Conservation (phyloP, 1,140 invertebrate genomes). For the Drosophila truncata region DNA sequence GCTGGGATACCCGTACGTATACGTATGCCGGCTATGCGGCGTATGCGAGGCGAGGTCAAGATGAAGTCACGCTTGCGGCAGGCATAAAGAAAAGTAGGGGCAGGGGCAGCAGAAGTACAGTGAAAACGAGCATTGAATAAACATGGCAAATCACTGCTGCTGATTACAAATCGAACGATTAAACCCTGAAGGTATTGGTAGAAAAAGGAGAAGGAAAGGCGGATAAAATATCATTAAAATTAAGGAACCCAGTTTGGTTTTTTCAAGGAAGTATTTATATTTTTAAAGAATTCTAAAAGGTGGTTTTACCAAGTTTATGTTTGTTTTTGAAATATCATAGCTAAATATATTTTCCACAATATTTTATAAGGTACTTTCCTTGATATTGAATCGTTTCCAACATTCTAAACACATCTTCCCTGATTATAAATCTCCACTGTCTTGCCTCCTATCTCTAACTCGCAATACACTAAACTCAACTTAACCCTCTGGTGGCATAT, state of each 20-base stretch:
- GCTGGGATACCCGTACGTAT: constrained; percentile 29
- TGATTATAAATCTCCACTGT: neutral
- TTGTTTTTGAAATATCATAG: too few species aligned
- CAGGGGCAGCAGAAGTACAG: constrained; percentile 21
- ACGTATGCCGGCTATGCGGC: constrained; percentile 38
- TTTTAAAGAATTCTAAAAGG: too few species aligned
- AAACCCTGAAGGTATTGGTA: neutral
- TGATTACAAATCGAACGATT: constrained; percentile 33
- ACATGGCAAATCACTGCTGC: constrained; percentile 23
- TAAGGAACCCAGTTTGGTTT: neutral
- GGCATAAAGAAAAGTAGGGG: constrained; percentile 40
- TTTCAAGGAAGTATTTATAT: neutral
- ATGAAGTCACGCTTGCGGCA: constrained; percentile 78
- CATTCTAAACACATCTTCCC: neutral
- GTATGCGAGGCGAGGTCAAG: constrained; percentile 70
- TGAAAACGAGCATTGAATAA: constrained; percentile 41
- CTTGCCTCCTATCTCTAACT: neutral
- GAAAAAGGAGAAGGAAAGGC: neutral
- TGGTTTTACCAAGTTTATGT: neutral
- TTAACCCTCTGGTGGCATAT: constrained; percentile 46
- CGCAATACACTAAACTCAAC: constrained; percentile 26
- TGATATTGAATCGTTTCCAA: too few species aligned
- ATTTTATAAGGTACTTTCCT: too few species aligned
- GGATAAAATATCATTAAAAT: neutral
- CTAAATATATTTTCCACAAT: too few species aligned